Conservation (phyloP, 2,888 invertebrate species). For the Agrochola lychnidis region DNA sequence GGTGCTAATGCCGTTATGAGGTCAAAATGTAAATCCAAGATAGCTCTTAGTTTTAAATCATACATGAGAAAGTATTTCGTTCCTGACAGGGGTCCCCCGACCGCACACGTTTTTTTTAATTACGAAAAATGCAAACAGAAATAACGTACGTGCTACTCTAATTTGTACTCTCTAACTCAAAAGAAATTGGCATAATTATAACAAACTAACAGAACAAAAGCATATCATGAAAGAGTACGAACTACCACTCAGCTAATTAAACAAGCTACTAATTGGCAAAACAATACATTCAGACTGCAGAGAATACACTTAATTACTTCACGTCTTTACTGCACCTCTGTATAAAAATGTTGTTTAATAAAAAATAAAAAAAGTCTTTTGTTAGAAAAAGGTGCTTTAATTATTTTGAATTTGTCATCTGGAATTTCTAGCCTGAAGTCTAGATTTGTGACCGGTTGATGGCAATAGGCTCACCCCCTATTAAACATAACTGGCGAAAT, state of each 20-base stretch:
- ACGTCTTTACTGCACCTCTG: constrained; percentile 21
- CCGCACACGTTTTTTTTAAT: too few relatives aligned
- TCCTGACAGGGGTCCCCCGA: too few relatives aligned
- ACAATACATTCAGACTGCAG: constrained; percentile 24
- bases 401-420: not conserved
- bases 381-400: not conserved
- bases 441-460: too few relatives aligned
- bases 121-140: not conserved
- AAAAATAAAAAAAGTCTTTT: too few relatives aligned
- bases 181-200: constrained; percentile 15
- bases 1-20: too few relatives aligned
- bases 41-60: too few relatives aligned
- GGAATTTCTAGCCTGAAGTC: too few relatives aligned
- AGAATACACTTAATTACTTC: constrained; percentile 40
- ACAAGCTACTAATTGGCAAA: constrained; percentile 44
- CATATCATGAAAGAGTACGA: constrained; percentile 27
- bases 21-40: too few relatives aligned
- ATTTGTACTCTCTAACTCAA: not conserved
- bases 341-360: constrained; percentile 9
- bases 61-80: too few relatives aligned
- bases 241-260: constrained; percentile 50
- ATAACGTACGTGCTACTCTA: not conserved
- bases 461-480: too few relatives aligned
- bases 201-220: constrained; percentile 32
- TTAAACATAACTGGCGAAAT: too few relatives aligned